Conservation (phyloP, 2,797 vertebrate species). For the Lindbergichthys nudifrons region DNA sequence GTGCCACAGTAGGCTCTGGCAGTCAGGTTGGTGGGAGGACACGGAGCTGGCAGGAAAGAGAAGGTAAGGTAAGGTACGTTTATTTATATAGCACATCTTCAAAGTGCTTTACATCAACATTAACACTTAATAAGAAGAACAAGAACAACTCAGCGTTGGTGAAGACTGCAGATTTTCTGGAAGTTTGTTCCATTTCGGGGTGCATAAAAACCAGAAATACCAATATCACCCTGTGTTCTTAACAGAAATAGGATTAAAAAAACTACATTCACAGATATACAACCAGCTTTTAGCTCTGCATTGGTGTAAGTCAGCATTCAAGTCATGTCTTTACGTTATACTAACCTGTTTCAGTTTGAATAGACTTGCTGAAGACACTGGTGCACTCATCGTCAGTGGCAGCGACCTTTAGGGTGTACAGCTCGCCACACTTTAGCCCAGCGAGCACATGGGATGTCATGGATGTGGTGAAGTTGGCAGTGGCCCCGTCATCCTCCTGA, state of each 20-base stretch:
- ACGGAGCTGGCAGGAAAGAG: slow-evolving; percentile 77
- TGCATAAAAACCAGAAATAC: no score
- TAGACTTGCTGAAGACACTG: slow-evolving; percentile 64
- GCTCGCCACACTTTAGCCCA: slow-evolving; percentile 71
- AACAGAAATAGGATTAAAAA: background rate
- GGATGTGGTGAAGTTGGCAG: slow-evolving; percentile 42
- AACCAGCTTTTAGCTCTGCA: background rate
- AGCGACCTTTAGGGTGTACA: slow-evolving; percentile 58
- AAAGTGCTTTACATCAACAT: no score
- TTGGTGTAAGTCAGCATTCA: background rate
- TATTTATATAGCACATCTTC: no score
- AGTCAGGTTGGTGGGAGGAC: slow-evolving; percentile 73
- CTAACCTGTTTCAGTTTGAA: slow-evolving; percentile 76
- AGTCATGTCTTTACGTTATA: background rate
- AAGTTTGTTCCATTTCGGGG: no score
- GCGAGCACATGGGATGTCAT: slow-evolving; percentile 57
- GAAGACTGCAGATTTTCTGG: no score
- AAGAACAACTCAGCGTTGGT: no score
- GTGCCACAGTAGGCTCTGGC: slow-evolving; percentile 75
- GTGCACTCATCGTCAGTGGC: slow-evolving; percentile 75
- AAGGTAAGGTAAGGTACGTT: no score
- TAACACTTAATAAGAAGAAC: no score
- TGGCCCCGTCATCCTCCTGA: slow-evolving; percentile 30
- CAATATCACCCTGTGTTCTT: background rate
- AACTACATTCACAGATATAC: no score